phyloP scores from a whole-genome alignment of 2,113 vertebrate species.

The Pimephales promelas region DNA sequence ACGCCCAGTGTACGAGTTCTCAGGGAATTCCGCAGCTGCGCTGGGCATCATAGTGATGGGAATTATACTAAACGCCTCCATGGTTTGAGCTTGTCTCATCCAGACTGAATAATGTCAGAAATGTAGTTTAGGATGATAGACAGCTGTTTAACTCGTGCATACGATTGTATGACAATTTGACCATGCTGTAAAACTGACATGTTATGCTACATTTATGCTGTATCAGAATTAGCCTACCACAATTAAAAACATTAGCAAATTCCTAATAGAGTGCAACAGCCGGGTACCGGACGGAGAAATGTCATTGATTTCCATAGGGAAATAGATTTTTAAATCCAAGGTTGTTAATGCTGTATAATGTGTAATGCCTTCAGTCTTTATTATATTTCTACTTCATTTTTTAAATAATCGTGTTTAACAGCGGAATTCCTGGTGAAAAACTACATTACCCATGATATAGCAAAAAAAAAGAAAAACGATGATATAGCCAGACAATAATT shows the following conservation, averaged over 20 bases:
- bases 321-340: neutral
- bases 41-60: conserved; percentile 57
- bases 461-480: too few species aligned
- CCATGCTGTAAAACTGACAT: conserved; percentile 11
- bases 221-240: neutral
- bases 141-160: neutral
- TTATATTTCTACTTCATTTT: too few species aligned
- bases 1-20: conserved; percentile 73
- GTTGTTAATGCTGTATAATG: too few species aligned
- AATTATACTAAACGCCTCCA: conserved; percentile 18
- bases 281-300: neutral
- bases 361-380: too few species aligned
- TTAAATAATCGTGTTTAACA: neutral
- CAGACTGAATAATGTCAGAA: neutral
- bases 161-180: conserved; percentile 23
- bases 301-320: neutral
- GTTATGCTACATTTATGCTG: conserved; percentile 20
- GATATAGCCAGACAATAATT: neutral
- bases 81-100: conserved; percentile 3
- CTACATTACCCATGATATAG: neutral
- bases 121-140: conserved; percentile 14
- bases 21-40: conserved; percentile 77
- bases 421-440: neutral
- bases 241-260: neutral
- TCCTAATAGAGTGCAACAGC: neutral